phyloP scores from a whole-genome alignment of 2,888 invertebrate genomes.

The Drosophila anomalata region DNA sequence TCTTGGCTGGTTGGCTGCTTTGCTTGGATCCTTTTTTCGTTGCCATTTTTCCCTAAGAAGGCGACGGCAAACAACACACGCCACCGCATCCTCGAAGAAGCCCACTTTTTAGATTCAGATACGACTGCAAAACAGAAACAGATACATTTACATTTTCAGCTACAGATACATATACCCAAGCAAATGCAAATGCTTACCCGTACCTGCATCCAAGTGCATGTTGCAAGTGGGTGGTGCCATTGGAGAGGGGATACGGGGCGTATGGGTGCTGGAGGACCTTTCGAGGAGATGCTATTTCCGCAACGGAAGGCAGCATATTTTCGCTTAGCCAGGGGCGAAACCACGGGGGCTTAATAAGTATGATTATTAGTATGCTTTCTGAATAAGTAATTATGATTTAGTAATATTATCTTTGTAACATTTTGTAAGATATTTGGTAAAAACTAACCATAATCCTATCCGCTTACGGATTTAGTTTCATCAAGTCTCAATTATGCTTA shows the following conservation, averaged over 20 bases:
- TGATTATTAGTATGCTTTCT: not conserved
- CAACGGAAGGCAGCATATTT: slow-evolving; percentile 69
- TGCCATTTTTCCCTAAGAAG: slow-evolving; percentile 68
- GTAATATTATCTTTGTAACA: not conserved
- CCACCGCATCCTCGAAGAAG: slow-evolving; percentile 40
- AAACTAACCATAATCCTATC: no score
- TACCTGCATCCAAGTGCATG: slow-evolving; percentile 64
- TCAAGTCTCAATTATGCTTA: not conserved
- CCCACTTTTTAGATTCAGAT: slow-evolving; percentile 43
- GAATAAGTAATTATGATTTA: not conserved
- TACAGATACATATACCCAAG: slow-evolving; percentile 26
- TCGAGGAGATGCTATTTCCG: slow-evolving; percentile 76
- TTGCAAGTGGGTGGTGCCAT: not conserved
- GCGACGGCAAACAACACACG: slow-evolving; percentile 33
- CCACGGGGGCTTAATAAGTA: slow-evolving; percentile 1
- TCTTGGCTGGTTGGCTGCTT: slow-evolving; percentile 56
- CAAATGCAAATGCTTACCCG: slow-evolving; percentile 65
- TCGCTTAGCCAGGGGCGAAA: slow-evolving; percentile 38
- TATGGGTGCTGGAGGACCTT: slow-evolving; percentile 19
- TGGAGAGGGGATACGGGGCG: slow-evolving; percentile 6
- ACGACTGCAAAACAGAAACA: slow-evolving; percentile 49
- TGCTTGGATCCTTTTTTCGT: slow-evolving; percentile 47
- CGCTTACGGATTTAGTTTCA: not conserved
- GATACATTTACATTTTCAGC: slow-evolving; percentile 26
- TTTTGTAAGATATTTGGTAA: not conserved